Evolutionary conservation across 2,113 vertebrate genomes (phyloP).

Genomic region (Bubo scandiacus): DNA sequence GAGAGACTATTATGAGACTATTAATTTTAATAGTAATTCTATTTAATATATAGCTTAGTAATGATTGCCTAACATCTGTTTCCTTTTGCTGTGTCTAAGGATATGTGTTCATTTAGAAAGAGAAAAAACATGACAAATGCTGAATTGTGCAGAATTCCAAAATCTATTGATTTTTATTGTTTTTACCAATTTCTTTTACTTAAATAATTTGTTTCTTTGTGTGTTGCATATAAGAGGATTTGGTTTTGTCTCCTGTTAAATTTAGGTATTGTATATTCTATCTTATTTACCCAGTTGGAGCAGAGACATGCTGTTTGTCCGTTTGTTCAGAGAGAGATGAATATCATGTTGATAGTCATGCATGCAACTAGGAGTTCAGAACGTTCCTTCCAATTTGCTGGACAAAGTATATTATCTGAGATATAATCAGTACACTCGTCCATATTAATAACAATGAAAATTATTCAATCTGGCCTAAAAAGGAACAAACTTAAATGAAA

Average conservation of each 20-base stretch:
- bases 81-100: background rate
- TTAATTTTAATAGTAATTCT: background rate
- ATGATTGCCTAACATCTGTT: background rate
- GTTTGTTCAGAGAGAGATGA: background rate
- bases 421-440: background rate
- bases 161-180: background rate
- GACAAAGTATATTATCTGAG: background rate
- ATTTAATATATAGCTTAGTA: background rate
- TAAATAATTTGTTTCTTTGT: background rate
- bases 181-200: background rate
- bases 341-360: background rate
- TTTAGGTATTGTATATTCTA: background rate
- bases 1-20: background rate
- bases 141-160: background rate
- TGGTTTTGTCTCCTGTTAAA: background rate
- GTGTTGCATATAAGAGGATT: background rate
- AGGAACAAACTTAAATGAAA: background rate
- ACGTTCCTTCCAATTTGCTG: background rate
- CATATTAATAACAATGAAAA: background rate
- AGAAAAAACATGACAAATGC: background rate
- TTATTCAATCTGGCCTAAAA: background rate
- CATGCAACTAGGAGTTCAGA: background rate
- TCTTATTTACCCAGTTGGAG: background rate
- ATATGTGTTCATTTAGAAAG: background rate
- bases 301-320: background rate